Conservation (phyloP, 2,113 vertebrate species). For the Orientallactaga bullata region DNA sequence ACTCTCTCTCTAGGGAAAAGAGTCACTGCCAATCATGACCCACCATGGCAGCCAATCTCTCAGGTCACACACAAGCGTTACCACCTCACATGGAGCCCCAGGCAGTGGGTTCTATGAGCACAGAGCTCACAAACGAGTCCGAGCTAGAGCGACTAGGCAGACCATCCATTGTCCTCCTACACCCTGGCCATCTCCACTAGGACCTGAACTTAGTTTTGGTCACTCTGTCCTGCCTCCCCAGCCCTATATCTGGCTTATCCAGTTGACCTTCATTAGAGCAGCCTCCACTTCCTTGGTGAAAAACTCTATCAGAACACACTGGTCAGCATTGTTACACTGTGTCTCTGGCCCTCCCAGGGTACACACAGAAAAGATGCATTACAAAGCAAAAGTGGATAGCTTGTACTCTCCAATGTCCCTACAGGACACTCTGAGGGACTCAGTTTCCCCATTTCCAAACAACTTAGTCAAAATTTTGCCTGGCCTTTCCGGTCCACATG, state of each 20-base stretch:
- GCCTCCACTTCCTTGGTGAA: background rate
- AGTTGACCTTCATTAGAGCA: background rate
- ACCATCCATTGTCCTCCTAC: background rate
- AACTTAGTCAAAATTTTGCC: background rate
- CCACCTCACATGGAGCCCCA: background rate
- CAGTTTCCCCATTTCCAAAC: background rate
- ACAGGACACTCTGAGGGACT: background rate
- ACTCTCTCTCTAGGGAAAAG: background rate
- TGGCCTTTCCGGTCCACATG: background rate
- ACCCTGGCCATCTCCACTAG: background rate
- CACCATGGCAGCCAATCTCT: background rate
- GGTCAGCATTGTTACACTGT: background rate
- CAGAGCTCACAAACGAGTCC: background rate
- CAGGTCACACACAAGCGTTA: background rate
- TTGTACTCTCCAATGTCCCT: background rate
- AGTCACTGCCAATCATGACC: background rate
- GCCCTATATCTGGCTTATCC: too few relatives aligned
- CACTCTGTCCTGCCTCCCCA: background rate
- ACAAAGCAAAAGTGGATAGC: background rate
- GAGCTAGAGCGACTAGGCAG: background rate
- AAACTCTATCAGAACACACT: background rate
- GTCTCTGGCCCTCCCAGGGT: background rate
- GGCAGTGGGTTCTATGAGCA: background rate
- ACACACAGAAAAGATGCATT: background rate
- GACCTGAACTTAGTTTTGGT: background rate